Conservation (phyloP, 53 echinoderm and acorn worm genomes). For the Paracentrotus lividus region DNA sequence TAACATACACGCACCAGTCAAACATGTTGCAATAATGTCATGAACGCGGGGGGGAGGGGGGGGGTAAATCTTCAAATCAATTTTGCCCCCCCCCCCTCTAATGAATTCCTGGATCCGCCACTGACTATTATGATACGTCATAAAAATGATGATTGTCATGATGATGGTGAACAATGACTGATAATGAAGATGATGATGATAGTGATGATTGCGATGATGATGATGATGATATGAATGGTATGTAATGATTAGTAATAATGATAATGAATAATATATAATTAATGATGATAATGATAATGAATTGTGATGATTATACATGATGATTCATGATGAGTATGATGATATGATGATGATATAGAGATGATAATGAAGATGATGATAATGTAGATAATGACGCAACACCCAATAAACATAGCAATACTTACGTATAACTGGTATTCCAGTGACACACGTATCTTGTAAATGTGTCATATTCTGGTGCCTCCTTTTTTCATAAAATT, state of each 20-base stretch:
- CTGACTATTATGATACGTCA: no score
- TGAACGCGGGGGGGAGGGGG: no score
- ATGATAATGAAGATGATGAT: no score
- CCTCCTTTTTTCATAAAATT: not conserved
- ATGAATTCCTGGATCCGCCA: no score
- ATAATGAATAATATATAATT: not conserved
- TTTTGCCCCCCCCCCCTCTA: no score
- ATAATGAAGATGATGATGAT: not conserved
- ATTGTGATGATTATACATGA: no score
- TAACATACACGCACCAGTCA: no score
- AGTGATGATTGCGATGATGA: not conserved
- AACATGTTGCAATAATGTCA: not conserved
- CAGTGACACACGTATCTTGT: constrained; percentile 22
- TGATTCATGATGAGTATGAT: no score
- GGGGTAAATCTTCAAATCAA: not conserved
- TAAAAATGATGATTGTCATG: no score
- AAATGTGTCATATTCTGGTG: constrained; percentile 13
- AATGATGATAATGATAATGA: no score
- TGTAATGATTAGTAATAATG: not conserved
- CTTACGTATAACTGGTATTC: constrained; percentile 10
- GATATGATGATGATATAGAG: no score
- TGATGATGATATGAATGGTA: not conserved
- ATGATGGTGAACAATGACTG: not conserved
- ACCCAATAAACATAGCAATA: not conserved
- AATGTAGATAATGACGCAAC: no score